A percentile compares a stretch with the other conserved stretches of the same genome.
Conservation (phyloP, 1,140 invertebrate species). For the Apolygus lucorum region DNA sequence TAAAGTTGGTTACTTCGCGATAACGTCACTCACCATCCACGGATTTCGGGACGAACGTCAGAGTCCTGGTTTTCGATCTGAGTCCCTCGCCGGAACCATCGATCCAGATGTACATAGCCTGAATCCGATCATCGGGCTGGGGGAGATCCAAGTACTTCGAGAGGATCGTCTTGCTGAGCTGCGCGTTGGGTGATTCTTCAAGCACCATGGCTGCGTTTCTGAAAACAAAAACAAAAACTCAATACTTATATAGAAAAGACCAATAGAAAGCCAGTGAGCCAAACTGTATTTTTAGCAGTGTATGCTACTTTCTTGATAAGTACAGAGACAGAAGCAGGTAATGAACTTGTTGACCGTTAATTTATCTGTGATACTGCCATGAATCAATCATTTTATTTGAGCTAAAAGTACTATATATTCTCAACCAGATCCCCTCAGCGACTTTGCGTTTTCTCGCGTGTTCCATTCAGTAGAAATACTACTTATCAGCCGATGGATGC, state of each 20-base stretch:
- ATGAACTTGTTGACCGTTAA: too few species aligned
- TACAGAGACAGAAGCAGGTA: too few species aligned
- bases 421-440: too few species aligned
- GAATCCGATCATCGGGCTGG: constrained; percentile 63
- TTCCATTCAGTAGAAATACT: too few species aligned
- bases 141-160: constrained; percentile 61
- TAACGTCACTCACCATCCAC: constrained; percentile 48
- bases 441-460: too few species aligned
- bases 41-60: constrained; percentile 64
- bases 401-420: too few species aligned
- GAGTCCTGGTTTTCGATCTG: constrained; percentile 78
- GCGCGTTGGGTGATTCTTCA: constrained; percentile 57
- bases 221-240: constrained; percentile 18
- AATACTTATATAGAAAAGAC: constrained; percentile 7
- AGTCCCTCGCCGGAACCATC: constrained; percentile 86
- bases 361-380: too few species aligned
- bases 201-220: constrained; percentile 39
- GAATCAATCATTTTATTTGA: too few species aligned
- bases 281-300: too few species aligned
- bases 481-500: too few species aligned
- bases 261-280: neutral
- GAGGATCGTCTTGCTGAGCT: constrained; percentile 64
- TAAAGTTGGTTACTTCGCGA: too few species aligned
- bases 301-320: too few species aligned
- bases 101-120: constrained; percentile 92